Evolutionary conservation across 2,113 vertebrate genomes (phyloP).

Genomic region (Rostratula benghalensis): DNA sequence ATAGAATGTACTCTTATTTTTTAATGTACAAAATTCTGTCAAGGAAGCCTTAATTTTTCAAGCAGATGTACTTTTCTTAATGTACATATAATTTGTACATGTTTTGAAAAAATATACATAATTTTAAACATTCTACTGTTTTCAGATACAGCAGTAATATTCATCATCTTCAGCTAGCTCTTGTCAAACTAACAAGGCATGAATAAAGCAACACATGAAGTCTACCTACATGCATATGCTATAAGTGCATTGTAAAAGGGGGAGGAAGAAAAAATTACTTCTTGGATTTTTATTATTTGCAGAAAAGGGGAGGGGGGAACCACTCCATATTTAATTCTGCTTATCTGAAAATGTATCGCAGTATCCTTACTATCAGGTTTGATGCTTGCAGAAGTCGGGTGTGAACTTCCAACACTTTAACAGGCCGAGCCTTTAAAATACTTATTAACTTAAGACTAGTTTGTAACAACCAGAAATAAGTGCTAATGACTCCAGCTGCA

Average conservation of each 20-base stretch:
- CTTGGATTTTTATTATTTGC: too few relatives aligned
- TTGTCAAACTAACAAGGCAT: background rate
- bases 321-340: too few relatives aligned
- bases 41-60: background rate
- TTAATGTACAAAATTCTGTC: background rate
- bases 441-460: background rate
- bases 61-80: background rate
- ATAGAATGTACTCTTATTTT: background rate
- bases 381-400: too few relatives aligned
- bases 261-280: too few relatives aligned
- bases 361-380: too few relatives aligned
- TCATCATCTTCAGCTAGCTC: background rate
- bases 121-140: background rate
- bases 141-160: background rate
- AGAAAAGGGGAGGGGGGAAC: too few relatives aligned
- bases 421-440: background rate
- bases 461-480: background rate
- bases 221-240: background rate
- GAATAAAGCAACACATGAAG: background rate
- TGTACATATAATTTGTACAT: too few relatives aligned
- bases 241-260: too few relatives aligned
- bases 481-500: background rate
- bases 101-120: too few relatives aligned
- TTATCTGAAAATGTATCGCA: too few relatives aligned
- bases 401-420: background rate